Conservation (phyloP, 2,797 vertebrate genomes). For the Knipowitschia caucasica region DNA sequence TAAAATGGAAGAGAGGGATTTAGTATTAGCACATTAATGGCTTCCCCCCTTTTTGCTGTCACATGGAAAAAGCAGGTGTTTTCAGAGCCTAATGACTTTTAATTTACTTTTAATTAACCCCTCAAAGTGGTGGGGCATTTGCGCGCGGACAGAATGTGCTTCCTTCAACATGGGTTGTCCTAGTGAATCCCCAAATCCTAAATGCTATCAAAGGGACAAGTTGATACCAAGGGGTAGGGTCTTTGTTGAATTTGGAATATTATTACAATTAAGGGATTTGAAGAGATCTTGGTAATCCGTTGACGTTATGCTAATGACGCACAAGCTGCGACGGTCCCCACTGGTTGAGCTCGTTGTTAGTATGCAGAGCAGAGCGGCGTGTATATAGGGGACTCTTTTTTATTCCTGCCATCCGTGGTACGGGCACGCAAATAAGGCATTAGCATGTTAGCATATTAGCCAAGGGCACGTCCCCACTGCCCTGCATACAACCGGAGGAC, state of each 20-base stretch:
- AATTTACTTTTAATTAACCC: conserved; percentile 82
- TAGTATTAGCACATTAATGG: conserved; percentile 75
- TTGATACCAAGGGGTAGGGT: conserved; percentile 58
- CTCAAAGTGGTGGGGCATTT: conserved; percentile 55
- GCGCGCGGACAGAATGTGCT: conserved; percentile 39
- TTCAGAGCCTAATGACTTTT: conserved; percentile 72
- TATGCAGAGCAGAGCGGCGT: conserved; percentile 56
- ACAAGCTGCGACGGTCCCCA: conserved; percentile 42
- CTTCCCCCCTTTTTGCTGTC: conserved; percentile 61
- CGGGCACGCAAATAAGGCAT: conserved; percentile 56
- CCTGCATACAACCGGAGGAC: conserved; percentile 61
- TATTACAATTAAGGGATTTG: conserved; percentile 77
- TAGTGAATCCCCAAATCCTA: not conserved
- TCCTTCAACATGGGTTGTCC: too few species aligned
- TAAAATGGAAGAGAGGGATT: conserved; percentile 56
- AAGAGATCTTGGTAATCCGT: conserved; percentile 71
- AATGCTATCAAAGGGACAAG: conserved; percentile 46
- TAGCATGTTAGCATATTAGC: conserved; percentile 56
- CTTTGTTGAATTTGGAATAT: conserved; percentile 56
- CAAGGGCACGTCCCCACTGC: conserved; percentile 51
- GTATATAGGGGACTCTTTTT: conserved; percentile 44
- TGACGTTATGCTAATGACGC: conserved; percentile 61
- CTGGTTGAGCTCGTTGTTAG: conserved; percentile 69
- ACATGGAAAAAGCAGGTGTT: conserved; percentile 74
- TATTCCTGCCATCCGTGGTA: conserved; percentile 58